Evolutionary conservation across 2,797 vertebrate species (phyloP).

Genomic region (Rhinoraja longicauda): DNA sequence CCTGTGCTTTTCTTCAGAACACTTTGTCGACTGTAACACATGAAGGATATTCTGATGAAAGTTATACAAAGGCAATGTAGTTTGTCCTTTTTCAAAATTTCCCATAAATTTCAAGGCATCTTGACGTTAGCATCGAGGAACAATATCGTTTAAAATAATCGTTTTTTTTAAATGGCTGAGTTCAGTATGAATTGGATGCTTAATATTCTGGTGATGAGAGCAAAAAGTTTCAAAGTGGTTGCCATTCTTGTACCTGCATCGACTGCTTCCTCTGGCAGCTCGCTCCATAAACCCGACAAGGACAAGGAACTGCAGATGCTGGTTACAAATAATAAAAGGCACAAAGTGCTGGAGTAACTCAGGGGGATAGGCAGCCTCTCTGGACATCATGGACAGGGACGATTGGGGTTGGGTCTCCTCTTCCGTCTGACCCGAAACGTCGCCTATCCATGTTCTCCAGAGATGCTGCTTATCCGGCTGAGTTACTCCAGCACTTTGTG

Average conservation of each 20-base stretch:
- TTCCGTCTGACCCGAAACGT: too few relatives aligned
- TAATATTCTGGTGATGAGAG: background rate
- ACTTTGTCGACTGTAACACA: background rate
- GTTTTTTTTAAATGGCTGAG: background rate
- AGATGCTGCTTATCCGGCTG: too few relatives aligned
- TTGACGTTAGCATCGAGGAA: background rate
- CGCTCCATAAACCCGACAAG: too few relatives aligned
- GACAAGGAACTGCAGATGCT: too few relatives aligned
- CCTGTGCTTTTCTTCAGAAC: background rate
- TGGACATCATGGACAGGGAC: too few relatives aligned
- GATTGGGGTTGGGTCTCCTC: too few relatives aligned
- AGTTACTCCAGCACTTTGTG: too few relatives aligned
- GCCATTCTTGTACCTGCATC: background rate
- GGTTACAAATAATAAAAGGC: too few relatives aligned
- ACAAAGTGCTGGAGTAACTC: too few relatives aligned
- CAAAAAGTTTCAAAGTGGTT: background rate
- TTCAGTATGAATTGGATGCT: background rate
- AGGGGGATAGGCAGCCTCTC: too few relatives aligned
- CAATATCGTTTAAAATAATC: background rate
- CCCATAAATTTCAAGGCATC: background rate
- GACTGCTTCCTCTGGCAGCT: too few relatives aligned
- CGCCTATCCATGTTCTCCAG: too few relatives aligned
- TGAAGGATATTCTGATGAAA: background rate
- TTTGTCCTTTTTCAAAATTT: background rate
- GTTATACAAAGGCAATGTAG: background rate